Base-by-base conservation (phyloP, 2,888 invertebrate species). In the Drosophila lutescens region DNA sequence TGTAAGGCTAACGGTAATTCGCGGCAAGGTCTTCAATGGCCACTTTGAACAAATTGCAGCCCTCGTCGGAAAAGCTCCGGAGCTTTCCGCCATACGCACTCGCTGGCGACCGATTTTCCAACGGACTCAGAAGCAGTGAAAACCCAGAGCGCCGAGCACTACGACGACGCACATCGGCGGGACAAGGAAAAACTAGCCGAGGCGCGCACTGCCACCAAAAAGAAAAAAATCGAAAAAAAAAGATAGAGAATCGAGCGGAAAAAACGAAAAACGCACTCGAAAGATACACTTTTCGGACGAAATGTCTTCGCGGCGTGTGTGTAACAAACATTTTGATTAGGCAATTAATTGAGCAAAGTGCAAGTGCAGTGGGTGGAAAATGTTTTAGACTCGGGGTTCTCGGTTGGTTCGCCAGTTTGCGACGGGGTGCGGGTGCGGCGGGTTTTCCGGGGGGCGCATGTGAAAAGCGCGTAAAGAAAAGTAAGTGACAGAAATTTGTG, bases 301-400 rank as follows among this genome's bases (percentile, higher is more conserved):
- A 80, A 81, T 81, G 80, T 76, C 79, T 80, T 80, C 69, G 71
- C 78, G 83, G 67, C 69, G 69, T 74, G 70, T 71, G 79, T 79
- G 83, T 61, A 69, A 72, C 53, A 70, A 88, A 68, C 81, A 75
- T 73, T 82, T 82, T 82, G 80, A 82, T 82, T 82, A 82, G 83
- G 88, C 88, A 86, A 82, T 88, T 82, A 82, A 82, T 88, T 86
- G 86, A 83, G 72, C 80, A 86, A 88, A 82, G 88, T 82, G 88
- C 86, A 86, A 84, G 86, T 83, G 83, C 83, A 86, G 83, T 86
- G 88, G 80, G 84, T 86, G 78, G 67, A 59, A 86, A 86, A 83
- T 83, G 83, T 86, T 71, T 76, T 83, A 88, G 69, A 80, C 70
- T 75, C 71, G 74, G 62, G 32, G 32, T 4, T 10, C 32, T 34